Evolutionary conservation across 2,797 vertebrate species (phyloP).

Genomic region (Ataeniobius toweri): DNA sequence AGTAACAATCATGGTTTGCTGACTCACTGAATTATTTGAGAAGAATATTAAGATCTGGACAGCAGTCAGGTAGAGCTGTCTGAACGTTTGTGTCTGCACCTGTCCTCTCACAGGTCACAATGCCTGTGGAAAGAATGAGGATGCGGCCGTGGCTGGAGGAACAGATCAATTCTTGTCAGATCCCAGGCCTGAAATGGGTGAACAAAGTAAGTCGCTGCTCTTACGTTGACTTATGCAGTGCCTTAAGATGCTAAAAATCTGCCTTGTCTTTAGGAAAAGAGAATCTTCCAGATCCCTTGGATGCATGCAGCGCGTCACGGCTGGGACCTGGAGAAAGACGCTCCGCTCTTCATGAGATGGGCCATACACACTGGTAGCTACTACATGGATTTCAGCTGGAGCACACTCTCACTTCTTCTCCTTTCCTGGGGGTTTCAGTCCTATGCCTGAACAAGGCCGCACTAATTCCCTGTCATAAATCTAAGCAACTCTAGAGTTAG

Average conservation of each 20-base stretch:
- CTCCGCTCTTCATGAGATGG: constrained; percentile 98
- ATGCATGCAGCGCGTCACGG: constrained; percentile 98
- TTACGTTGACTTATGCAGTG: too few species aligned
- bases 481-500: neutral
- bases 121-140: constrained; percentile 98
- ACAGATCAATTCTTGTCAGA: constrained; percentile 93
- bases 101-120: constrained; percentile 76
- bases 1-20: neutral
- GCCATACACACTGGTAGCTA: constrained; percentile 94
- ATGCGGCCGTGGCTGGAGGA: constrained; percentile 99
- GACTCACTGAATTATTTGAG: neutral
- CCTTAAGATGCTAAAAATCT: neutral
- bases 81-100: neutral
- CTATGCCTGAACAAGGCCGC: neutral
- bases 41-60: neutral
- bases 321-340: constrained; percentile 98
- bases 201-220: constrained; percentile 85
- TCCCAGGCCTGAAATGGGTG: constrained; percentile 95
- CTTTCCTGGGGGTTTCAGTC: constrained; percentile 35
- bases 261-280: constrained; percentile 86
- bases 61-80: neutral
- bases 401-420: constrained; percentile 10
- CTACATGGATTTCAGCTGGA: neutral
- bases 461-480: constrained; percentile 3
- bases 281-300: constrained; percentile 99